Evolutionary conservation across 1,140 invertebrate species (phyloP), one percentile per base, ranked within the genome.

Genomic region (Camponotus vicinus): DNA sequence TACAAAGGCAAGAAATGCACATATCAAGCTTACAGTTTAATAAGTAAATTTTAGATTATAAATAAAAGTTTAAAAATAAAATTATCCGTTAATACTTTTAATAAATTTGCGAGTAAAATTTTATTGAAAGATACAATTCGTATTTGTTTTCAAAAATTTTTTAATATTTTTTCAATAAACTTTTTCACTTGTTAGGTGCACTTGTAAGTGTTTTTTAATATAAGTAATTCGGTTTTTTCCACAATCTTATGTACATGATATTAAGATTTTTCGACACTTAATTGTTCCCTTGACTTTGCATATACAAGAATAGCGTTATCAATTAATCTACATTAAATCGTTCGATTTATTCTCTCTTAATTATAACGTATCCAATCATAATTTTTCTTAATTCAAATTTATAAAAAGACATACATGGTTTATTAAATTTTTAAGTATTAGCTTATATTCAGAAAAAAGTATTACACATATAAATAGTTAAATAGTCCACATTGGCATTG

Each of bases 401-500:
- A 5, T 13, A 21, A n/a, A 66, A 27, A 78, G 11, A 66, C 18
- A 49, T 32, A 27, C 13, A 37, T 21, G 3, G 15, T 6, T 45
- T 18, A 37, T 52, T 18, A 18, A 57, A n/a, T 42, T 18, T 52
- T 71, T 42, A 15, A 32, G 13, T 13, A 18, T 71, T 21, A 69
- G 34, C 66, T 32, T 45, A 15, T n/a, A 37, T 67, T 21, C 37
- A 71, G 57, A 15, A 52, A 15, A 52, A 71, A 55, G n/a, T 40
- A 49, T 70, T 57, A 80, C 64, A 27, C 27, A 9, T 45, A 42
- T 18, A 21, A 21, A 21, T 21, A 27, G 49, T 2, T 70, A 80
- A 71, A 71, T 70, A 49, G 45, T 13, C 57, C 77, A 37, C 61
- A 37, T 69, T 69, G 77, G 49, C 78, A 57, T 27, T 15, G 52